A percentile compares a stretch with the other conserved stretches of the same genome.
phyloP scores from a whole-genome alignment of 1,140 invertebrate genomes.

The Diabrotica virgifera region DNA sequence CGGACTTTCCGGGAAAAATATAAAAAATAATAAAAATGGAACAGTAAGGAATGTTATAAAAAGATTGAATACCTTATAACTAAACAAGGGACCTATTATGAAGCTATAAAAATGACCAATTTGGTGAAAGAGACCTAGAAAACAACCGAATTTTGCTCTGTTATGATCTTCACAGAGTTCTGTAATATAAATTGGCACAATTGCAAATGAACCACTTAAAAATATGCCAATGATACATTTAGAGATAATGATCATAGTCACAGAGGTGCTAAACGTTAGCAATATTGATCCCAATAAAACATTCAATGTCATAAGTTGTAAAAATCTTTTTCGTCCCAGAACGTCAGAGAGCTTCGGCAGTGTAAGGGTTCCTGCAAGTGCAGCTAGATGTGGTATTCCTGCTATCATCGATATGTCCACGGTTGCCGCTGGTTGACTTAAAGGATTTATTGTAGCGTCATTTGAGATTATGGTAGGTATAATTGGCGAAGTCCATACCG shows the following conservation, averaged over 20 bases:
- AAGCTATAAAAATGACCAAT: constrained; percentile 48
- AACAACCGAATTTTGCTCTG: constrained; percentile 52
- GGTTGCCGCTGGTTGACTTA: constrained; percentile 43
- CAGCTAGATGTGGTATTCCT: constrained; percentile 67
- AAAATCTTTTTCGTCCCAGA: constrained; percentile 47
- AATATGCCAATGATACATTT: constrained; percentile 50
- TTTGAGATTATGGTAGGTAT: constrained; percentile 53
- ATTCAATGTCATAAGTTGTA: constrained; percentile 45
- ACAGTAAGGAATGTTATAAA: constrained; percentile 60
- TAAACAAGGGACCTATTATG: constrained; percentile 54
- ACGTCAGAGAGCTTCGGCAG: constrained; percentile 32
- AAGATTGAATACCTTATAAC: constrained; percentile 65
- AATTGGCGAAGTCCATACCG: constrained; percentile 67
- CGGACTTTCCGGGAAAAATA: constrained; percentile 79
- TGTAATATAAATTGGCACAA: constrained; percentile 53
- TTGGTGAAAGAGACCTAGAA: constrained; percentile 55
- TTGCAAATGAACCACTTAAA: constrained; percentile 48
- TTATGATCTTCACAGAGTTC: constrained; percentile 50
- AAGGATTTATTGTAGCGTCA: constrained; percentile 31
- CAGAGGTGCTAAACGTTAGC: constrained; percentile 44
- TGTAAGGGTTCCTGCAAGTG: constrained; percentile 17
- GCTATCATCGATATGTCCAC: constrained; percentile 75
- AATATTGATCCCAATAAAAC: constrained; percentile 46
- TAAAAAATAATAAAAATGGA: constrained; percentile 60
- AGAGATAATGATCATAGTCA: constrained; percentile 44